Conservation (phyloP, 2,113 vertebrate species). For the Hystrix brachyura region DNA sequence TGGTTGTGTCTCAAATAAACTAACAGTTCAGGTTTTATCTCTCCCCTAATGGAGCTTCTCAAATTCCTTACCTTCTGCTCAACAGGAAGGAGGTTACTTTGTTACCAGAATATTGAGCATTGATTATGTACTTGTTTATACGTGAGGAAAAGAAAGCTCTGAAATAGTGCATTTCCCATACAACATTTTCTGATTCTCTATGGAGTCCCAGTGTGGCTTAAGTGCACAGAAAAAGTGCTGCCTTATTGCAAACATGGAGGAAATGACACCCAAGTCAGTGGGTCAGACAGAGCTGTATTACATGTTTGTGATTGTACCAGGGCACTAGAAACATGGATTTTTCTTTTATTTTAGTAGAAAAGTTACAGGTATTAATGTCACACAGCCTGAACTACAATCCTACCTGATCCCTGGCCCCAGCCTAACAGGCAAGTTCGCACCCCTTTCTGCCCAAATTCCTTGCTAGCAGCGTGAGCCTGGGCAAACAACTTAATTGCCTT, state of each 20-base stretch:
- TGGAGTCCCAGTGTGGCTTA: neutral
- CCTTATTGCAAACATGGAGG: neutral
- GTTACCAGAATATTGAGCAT: conserved; percentile 69
- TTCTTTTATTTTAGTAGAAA: conserved; percentile 23
- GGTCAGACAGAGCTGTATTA: neutral
- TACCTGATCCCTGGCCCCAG: neutral
- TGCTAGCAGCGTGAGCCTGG: neutral
- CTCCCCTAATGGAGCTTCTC: conserved; percentile 37
- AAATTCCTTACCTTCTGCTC: conserved; percentile 75
- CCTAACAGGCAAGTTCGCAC: neutral
- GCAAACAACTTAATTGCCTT: neutral
- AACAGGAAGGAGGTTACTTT: conserved; percentile 77
- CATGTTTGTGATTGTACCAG: too few relatives aligned
- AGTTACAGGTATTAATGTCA: neutral
- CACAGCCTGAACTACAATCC: neutral
- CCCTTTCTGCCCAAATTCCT: neutral
- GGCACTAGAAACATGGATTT: neutral
- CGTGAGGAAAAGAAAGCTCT: neutral
- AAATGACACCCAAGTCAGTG: neutral
- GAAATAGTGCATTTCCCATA: conserved; percentile 7
- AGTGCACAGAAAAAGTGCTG: neutral
- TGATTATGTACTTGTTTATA: conserved; percentile 75
- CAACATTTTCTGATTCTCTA: neutral
- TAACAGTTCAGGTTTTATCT: conserved; percentile 67
- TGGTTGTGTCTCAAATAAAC: conserved; percentile 62